Conservation (phyloP, 1,140 invertebrate species). For the Goniozus legneri region DNA sequence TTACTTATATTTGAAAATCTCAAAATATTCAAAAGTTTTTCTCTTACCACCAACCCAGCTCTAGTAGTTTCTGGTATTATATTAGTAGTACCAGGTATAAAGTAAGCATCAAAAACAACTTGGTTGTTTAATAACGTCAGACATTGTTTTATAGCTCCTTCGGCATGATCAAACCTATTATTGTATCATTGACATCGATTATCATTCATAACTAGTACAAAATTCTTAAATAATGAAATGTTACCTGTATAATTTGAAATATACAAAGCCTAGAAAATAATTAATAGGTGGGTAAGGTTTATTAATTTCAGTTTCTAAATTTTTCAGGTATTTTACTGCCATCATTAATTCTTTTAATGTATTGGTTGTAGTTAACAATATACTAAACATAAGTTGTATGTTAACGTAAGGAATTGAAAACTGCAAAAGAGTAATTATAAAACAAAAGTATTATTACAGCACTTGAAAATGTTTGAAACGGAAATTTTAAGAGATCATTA, state of each 20-base stretch:
- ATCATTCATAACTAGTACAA: not conserved
- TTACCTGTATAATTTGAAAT: constrained; percentile 31
- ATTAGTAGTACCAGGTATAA: constrained; percentile 27
- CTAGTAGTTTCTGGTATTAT: constrained; percentile 20
- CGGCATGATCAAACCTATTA: constrained; percentile 28
- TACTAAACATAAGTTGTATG: constrained; percentile 28
- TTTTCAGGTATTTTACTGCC: constrained; percentile 13
- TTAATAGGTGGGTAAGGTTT: constrained; percentile 24
- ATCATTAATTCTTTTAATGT: constrained; percentile 24
- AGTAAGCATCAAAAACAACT: constrained; percentile 9
- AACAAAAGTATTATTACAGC: no score
- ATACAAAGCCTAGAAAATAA: constrained; percentile 22
- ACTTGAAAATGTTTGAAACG: no score
- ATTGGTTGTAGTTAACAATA: constrained; percentile 14
- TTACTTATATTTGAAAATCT: no score
- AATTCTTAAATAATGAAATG: constrained; percentile 3
- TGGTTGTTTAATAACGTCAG: constrained; percentile 17
- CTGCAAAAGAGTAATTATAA: no score
- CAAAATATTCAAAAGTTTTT: no score
- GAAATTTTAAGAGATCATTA: no score
- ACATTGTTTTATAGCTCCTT: constrained; percentile 18
- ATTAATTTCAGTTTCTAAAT: constrained; percentile 14
- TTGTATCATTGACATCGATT: not conserved
- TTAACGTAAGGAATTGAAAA: no score
- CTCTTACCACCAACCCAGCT: constrained; percentile 14